Evolutionary conservation across 2,113 vertebrate species (phyloP), one percentile per base, ranked within the genome.

Genomic region (Sciurus niger): DNA sequence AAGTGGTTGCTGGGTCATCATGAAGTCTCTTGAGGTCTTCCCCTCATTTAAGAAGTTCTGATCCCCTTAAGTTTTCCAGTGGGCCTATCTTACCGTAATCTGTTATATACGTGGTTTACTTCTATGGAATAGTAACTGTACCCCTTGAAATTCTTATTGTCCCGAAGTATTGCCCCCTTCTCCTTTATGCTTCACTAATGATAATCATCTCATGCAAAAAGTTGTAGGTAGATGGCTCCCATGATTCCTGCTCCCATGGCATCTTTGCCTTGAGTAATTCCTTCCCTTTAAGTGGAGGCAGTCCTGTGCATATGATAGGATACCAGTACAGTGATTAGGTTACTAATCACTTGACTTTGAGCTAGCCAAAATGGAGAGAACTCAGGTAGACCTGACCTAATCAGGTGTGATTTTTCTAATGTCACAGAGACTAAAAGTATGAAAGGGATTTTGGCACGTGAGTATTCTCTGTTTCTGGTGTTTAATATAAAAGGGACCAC

Each of bases 191-290:
- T 2, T 51, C 55, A 28, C 13, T 82, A 77, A 4, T 17, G 84
- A 25, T 1, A 60, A 7, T 43, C 4, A 16, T 89, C 55, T 51
- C 53, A 53, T 12, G 8, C 67, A 24, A 74, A 43, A 11, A 25
- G 20, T 34, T 25, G 6, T 22, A 30, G 70, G 18, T 24, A 96
- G 53, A 68, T 8, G 17, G 53, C 17, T 48, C 13, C n/a, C 11
- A 14, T 48, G 51, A 48, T 17, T 43, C 22, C 72, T 8, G 4
- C 2, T 3, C 0, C 4, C 16, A 30, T 13, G 22, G 8, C 22
- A 1, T 14, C 2, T 0, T 0, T 51, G 7, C 37, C 22, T 63
- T 32, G 2, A 53, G 20, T 28, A 14, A n/a, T 30, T 30, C 12
- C 11, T 73, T 34, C 7, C 74, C 48, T 14, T 48, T 48, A 5